A percentile compares a stretch with the other conserved stretches of the same genome.
These are phyloP conservation scores for Anser cygnoides DNA, from an alignment of 2,113 vertebrate species.

Conservation along the genomic window DNA sequence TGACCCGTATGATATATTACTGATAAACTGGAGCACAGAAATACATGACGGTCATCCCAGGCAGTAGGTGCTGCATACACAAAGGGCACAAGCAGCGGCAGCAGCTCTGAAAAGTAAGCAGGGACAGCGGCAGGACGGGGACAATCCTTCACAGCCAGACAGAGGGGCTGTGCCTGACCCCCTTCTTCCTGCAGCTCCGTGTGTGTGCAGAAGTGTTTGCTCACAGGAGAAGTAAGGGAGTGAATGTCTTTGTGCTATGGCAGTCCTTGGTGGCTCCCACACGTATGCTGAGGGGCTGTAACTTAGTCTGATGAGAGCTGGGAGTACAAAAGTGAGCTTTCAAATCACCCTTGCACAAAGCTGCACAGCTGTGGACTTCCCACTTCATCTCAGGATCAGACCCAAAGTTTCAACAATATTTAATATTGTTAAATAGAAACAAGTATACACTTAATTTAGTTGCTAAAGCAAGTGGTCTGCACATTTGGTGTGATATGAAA, in stretches of 20 bases:
- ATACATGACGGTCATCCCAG: background rate
- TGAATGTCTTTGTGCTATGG: background rate
- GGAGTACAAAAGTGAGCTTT: background rate
- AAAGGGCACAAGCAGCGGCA: background rate
- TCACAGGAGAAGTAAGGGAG: background rate
- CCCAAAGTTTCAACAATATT: background rate
- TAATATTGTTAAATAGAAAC: accelerated
- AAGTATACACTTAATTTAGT: accelerated
- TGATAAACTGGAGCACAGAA: background rate
- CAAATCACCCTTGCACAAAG: accelerated
- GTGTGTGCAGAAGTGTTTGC: background rate
- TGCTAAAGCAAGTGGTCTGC: background rate
- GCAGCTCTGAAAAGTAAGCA: background rate
- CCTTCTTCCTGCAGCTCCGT: background rate
- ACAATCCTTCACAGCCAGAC: background rate
- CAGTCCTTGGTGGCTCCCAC: too few species aligned
- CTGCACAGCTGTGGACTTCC: accelerated
- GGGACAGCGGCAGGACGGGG: background rate
- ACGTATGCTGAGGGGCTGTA: background rate
- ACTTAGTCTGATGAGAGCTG: background rate
- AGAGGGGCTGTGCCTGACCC: background rate
- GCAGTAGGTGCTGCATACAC: background rate
- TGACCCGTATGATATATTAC: background rate
- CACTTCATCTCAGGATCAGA: background rate
- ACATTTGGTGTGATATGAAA: accelerated